Evolutionary conservation across 2,888 invertebrate species (phyloP).

Genomic region (Drosophila dives): DNA sequence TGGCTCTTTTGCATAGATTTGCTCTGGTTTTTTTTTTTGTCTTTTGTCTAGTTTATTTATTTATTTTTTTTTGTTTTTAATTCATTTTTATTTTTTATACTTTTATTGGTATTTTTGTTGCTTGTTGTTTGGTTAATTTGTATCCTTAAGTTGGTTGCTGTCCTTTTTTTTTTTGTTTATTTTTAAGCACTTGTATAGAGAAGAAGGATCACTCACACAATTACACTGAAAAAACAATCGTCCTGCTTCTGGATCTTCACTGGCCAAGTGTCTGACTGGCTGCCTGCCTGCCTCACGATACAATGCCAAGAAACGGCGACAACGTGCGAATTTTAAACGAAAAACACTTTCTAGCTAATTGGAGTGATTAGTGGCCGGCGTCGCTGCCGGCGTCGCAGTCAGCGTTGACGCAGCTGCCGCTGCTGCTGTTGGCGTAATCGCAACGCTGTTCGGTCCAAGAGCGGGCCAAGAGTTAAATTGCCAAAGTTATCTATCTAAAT

Average conservation of each 20-base stretch:
- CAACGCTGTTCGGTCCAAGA: slow-evolving; percentile 52
- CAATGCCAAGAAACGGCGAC: slow-evolving; percentile 82
- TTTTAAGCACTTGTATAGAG: not conserved
- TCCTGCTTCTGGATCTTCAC: slow-evolving; percentile 5
- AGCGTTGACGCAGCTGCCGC: not conserved
- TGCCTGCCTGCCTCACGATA: slow-evolving; percentile 61
- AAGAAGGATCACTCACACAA: slow-evolving; percentile 20
- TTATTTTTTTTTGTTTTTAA: slow-evolving; percentile 15
- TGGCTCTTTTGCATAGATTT: slow-evolving; percentile 33
- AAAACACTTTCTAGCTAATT: slow-evolving; percentile 76
- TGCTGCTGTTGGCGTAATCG: slow-evolving; percentile 39
- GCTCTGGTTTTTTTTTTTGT: slow-evolving; percentile 2
- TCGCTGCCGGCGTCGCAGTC: slow-evolving; percentile 60
- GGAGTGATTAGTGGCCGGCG: slow-evolving; percentile 73
- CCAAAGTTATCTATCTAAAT: slow-evolving; percentile 60
- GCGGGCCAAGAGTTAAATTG: slow-evolving; percentile 50
- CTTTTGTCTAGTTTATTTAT: not conserved
- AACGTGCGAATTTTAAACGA: slow-evolving; percentile 82
- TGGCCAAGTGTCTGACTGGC: slow-evolving; percentile 55
- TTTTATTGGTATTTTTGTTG: slow-evolving; percentile 2
- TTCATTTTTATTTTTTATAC: slow-evolving; percentile 14
- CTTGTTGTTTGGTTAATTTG: slow-evolving; percentile 14
- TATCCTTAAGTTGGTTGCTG: not conserved
- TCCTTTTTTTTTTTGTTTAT: not conserved
- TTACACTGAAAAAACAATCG: slow-evolving; percentile 18